A percentile compares a stretch with the other conserved stretches of the same genome.
These are phyloP conservation scores for Heliconius hortense DNA, from an alignment of 2,888 invertebrate genomes.

Conservation along the genomic window DNA sequence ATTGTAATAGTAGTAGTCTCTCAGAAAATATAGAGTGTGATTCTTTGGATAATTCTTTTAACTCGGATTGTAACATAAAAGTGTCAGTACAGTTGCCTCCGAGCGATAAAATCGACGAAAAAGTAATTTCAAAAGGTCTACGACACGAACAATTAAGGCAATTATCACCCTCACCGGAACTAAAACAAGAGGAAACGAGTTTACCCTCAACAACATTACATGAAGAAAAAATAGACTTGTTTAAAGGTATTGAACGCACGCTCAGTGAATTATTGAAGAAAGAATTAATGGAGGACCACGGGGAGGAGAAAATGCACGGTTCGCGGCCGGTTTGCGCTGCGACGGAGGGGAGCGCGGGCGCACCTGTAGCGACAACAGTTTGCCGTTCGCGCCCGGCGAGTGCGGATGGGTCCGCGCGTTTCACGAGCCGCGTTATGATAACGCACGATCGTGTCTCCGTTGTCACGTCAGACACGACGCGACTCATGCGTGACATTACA, in stretches of 20 bases:
- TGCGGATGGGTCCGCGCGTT: constrained; percentile 85
- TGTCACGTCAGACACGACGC: constrained; percentile 89
- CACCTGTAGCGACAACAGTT: constrained; percentile 77
- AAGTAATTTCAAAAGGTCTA: constrained; percentile 52
- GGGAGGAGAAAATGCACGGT: constrained; percentile 75
- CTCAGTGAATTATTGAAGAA: constrained; percentile 80
- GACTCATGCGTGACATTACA: constrained; percentile 84
- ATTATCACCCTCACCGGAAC: constrained; percentile 68
- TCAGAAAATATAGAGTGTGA: constrained; percentile 67
- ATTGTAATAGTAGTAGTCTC: constrained; percentile 61
- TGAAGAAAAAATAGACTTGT: constrained; percentile 74
- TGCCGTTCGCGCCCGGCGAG: constrained; percentile 80
- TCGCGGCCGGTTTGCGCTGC: constrained; percentile 71
- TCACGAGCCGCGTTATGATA: constrained; percentile 95
- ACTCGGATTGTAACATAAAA: constrained; percentile 66
- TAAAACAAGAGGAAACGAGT: constrained; percentile 50
- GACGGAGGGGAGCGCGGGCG: constrained; percentile 75
- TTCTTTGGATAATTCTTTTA: constrained; percentile 61
- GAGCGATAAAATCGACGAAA: constrained; percentile 52
- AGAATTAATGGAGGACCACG: constrained; percentile 77
- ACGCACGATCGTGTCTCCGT: constrained; percentile 90
- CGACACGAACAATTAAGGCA: constrained; percentile 55
- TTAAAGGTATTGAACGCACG: constrained; percentile 80
- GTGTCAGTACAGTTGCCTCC: constrained; percentile 62
- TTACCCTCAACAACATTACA: constrained; percentile 49